Evolutionary conservation across 2,113 vertebrate species (phyloP).

Genomic region (Atractosteus spatula): DNA sequence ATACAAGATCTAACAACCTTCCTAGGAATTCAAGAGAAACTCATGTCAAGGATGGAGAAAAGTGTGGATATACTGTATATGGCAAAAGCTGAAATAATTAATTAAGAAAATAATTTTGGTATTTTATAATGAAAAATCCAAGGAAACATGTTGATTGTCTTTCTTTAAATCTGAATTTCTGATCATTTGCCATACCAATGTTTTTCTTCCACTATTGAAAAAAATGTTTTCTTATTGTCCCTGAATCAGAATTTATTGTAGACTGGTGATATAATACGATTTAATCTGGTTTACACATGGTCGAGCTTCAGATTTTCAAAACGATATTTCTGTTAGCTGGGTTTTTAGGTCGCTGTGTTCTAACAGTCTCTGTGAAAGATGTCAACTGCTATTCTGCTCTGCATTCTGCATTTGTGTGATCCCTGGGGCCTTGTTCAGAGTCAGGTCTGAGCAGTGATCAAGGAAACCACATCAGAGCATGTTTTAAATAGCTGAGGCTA

Average conservation of each 20-base stretch:
- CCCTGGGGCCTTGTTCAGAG: slow-evolving; percentile 2
- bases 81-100: too few species aligned
- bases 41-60: too few species aligned
- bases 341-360: slow-evolving; percentile 27
- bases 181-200: too few species aligned
- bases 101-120: too few species aligned
- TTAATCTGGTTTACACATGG: slow-evolving; percentile 10
- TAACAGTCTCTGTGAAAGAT: slow-evolving; percentile 16
- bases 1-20: too few species aligned
- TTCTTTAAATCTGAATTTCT: too few species aligned
- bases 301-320: slow-evolving; percentile 3
- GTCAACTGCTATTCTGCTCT: slow-evolving; percentile 15
- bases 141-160: too few species aligned
- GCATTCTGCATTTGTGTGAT: not conserved
- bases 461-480: not conserved
- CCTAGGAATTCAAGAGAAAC: too few species aligned
- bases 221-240: too few species aligned
- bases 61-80: too few species aligned
- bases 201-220: too few species aligned
- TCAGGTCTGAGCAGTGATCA: not conserved
- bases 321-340: not conserved
- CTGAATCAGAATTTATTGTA: slow-evolving; percentile 19
- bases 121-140: too few species aligned
- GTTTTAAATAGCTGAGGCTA: not conserved
- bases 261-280: slow-evolving; percentile 28